Evolutionary conservation across 2,888 invertebrate genomes (phyloP).

Genomic region (Lordiphosa andalusiaca): DNA sequence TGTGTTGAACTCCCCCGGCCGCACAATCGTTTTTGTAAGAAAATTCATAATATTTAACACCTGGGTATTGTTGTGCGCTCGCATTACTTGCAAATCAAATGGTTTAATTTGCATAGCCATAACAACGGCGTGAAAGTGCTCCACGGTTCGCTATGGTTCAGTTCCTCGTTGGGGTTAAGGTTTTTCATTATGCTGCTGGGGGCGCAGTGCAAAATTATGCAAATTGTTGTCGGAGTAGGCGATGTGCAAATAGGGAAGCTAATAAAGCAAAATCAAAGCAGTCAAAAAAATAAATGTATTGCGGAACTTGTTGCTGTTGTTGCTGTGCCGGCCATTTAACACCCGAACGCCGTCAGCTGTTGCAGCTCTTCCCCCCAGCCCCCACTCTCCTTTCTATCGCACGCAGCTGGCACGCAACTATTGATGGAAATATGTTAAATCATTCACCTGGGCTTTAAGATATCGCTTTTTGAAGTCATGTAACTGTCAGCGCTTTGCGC

Average conservation of each 20-base stretch:
- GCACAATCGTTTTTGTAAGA: constrained; percentile 4
- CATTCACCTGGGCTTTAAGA: constrained; percentile 42
- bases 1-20: constrained; percentile 16
- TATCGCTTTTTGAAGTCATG: constrained; percentile 52
- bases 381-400: constrained; percentile 3
- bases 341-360: constrained; percentile 53
- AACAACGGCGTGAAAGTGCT: constrained; percentile 31
- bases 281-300: constrained; percentile 51
- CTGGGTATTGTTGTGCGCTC: constrained; percentile 36
- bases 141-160: constrained; percentile 54
- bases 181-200: constrained; percentile 55
- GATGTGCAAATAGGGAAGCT: constrained; percentile 64
- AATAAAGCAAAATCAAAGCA: constrained; percentile 53
- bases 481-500: constrained; percentile 61
- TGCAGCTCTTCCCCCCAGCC: not conserved
- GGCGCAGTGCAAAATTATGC: constrained; percentile 49
- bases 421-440: constrained; percentile 70
- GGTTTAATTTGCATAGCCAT: constrained; percentile 70
- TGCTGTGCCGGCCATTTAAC: constrained; percentile 51
- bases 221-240: constrained; percentile 40
- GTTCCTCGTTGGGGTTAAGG: constrained; percentile 68
- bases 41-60: constrained; percentile 35
- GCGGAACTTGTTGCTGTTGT: constrained; percentile 55
- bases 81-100: constrained; percentile 49
- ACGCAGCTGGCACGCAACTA: constrained; percentile 47